Conservation (phyloP, 2,888 invertebrate genomes). For the Watsonalla binaria region DNA sequence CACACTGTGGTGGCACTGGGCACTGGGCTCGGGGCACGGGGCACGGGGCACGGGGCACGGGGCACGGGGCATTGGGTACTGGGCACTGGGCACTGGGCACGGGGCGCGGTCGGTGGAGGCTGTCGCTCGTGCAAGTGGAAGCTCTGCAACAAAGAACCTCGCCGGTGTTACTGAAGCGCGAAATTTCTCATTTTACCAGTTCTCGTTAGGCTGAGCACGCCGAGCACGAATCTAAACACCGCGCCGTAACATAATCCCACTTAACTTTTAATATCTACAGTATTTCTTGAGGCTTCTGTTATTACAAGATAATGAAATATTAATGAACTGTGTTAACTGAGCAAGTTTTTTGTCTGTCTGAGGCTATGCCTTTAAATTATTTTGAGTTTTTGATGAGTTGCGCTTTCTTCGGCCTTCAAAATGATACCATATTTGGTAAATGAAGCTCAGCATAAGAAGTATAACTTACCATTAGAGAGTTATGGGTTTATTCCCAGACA, state of each 20-base stretch:
- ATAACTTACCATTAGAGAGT: too few species aligned
- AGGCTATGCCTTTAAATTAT: too few species aligned
- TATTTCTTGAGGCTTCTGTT: neutral
- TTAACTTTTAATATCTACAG: conserved; percentile 9
- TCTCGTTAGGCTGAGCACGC: conserved; percentile 18
- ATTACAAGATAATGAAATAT: neutral
- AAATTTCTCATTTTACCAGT: conserved; percentile 36
- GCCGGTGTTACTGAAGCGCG: conserved; percentile 28
- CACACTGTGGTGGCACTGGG: neutral
- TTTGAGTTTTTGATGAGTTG: too few species aligned
- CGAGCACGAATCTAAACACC: conserved; percentile 4
- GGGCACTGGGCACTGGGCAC: neutral
- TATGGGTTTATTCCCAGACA: too few species aligned
- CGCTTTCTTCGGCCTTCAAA: too few species aligned
- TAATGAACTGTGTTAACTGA: neutral
- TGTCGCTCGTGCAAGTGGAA: conserved; percentile 6
- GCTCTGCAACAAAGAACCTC: conserved; percentile 10
- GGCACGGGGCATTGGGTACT: neutral
- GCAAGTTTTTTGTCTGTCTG: too few species aligned
- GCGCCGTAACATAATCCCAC: conserved; percentile 4
- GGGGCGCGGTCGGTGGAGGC: neutral
- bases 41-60: neutral
- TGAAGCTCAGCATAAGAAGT: too few species aligned
- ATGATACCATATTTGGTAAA: neutral
- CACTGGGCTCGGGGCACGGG: neutral